phyloP scores from a whole-genome alignment of 2,888 invertebrate genomes.

The Mycalesis mineus region DNA sequence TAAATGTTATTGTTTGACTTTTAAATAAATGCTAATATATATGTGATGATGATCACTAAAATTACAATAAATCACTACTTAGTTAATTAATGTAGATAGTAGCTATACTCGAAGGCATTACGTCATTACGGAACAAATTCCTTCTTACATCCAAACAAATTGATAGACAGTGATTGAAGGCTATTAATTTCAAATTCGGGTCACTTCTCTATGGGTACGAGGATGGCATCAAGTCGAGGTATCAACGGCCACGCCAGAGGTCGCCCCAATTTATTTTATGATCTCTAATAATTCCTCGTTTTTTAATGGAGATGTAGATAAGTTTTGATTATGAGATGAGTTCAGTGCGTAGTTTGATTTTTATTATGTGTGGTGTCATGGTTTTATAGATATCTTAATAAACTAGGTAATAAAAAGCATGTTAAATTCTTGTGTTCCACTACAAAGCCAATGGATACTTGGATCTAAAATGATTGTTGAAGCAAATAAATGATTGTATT shows the following conservation, averaged over 20 bases:
- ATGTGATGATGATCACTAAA: too few relatives aligned
- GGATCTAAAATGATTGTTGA: too few relatives aligned
- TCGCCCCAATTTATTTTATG: conserved; percentile 18
- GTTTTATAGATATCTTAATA: too few relatives aligned
- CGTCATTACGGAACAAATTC: not conserved
- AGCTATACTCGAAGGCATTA: not conserved
- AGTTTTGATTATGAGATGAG: not conserved
- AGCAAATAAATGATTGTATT: too few relatives aligned
- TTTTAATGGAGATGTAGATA: conserved; percentile 2
- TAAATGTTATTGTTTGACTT: too few relatives aligned
- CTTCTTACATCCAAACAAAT: conserved; percentile 3
- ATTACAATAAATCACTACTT: too few relatives aligned
- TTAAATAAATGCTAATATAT: too few relatives aligned
- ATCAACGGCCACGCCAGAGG: conserved; percentile 14
- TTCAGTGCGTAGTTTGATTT: not conserved
- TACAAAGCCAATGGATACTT: too few relatives aligned
- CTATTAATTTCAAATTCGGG: conserved; percentile 23
- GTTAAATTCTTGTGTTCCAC: too few relatives aligned
- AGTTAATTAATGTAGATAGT: not conserved
- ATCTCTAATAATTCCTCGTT: not conserved
- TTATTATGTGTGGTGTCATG: not conserved
- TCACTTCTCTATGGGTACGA: conserved; percentile 18
- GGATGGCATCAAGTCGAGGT: conserved; percentile 25
- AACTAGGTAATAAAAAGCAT: too few relatives aligned
- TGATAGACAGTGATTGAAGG: conserved; percentile 24